phyloP scores from a whole-genome alignment of 2,888 invertebrate genomes.

The Drosophila paranaensis region DNA sequence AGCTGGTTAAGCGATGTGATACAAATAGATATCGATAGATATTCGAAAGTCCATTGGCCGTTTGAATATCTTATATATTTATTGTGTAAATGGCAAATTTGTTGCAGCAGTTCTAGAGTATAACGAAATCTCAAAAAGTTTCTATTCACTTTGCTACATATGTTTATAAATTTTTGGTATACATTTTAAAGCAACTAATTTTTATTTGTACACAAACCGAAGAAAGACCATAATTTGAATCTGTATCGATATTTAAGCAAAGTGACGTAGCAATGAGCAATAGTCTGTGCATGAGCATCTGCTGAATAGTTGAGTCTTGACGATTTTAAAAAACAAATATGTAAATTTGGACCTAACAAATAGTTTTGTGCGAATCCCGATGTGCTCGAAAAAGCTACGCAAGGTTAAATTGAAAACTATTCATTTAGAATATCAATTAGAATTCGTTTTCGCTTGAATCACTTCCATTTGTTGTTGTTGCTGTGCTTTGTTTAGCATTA shows the following conservation, averaged over 20 bases:
- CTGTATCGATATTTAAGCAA: constrained; percentile 38
- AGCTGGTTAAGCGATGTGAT: not conserved
- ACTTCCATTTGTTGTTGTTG: constrained; percentile 19
- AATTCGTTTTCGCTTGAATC: constrained; percentile 11
- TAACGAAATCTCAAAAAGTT: not conserved
- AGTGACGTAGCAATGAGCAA: constrained; percentile 45
- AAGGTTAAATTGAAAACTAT: constrained; percentile 16
- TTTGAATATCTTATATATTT: not conserved
- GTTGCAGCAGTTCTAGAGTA: not conserved
- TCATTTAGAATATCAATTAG: constrained; percentile 34
- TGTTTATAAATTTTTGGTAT: too few species aligned
- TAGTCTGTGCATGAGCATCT: constrained; percentile 9
- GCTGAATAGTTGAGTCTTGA: constrained; percentile 18
- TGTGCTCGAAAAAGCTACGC: constrained; percentile 7
- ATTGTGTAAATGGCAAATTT: not conserved
- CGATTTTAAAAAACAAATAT: constrained; percentile 27
- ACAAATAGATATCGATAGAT: constrained; percentile 2
- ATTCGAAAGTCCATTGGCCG: not conserved
- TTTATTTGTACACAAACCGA: not conserved
- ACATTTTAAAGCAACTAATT: not conserved
- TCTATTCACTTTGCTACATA: not conserved
- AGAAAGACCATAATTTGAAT: not conserved
- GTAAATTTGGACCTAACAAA: not conserved
- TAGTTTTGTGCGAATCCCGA: constrained; percentile 4
- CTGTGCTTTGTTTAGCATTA: constrained; percentile 47